Conservation (phyloP, 2,113 vertebrate species). For the Crotalus tigris region DNA sequence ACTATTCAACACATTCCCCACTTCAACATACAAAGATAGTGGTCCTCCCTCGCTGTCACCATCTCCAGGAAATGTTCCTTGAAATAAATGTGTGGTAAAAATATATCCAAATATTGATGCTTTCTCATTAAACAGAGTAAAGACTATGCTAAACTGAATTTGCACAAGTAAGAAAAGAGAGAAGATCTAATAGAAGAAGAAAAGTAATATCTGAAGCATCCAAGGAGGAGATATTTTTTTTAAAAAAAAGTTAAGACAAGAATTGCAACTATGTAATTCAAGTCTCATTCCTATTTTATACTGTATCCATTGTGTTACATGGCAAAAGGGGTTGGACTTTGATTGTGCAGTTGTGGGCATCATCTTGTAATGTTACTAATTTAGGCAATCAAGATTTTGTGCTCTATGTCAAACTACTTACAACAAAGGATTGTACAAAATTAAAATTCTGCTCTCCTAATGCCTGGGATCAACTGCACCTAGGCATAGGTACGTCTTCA, state of each 20-base stretch:
- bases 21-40: neutral
- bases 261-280: neutral
- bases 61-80: slow-evolving; percentile 10
- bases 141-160: slow-evolving; percentile 39
- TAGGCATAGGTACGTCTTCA: neutral
- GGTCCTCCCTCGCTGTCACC: neutral
- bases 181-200: neutral
- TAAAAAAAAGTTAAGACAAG: neutral
- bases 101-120: slow-evolving; percentile 22
- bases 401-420: neutral
- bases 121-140: slow-evolving; percentile 33
- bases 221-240: neutral
- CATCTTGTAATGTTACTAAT: neutral
- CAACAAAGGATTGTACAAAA: neutral
- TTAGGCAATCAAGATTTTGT: neutral
- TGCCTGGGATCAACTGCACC: neutral
- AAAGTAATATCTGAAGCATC: neutral
- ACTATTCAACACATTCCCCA: slow-evolving; percentile 15
- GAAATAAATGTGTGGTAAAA: slow-evolving; percentile 22
- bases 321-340: neutral
- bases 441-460: neutral
- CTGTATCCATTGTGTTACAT: neutral
- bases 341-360: neutral
- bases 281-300: neutral
- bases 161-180: slow-evolving; percentile 9